Evolutionary conservation across 2,113 vertebrate species (phyloP).

Genomic region (Leucosticte australis): DNA sequence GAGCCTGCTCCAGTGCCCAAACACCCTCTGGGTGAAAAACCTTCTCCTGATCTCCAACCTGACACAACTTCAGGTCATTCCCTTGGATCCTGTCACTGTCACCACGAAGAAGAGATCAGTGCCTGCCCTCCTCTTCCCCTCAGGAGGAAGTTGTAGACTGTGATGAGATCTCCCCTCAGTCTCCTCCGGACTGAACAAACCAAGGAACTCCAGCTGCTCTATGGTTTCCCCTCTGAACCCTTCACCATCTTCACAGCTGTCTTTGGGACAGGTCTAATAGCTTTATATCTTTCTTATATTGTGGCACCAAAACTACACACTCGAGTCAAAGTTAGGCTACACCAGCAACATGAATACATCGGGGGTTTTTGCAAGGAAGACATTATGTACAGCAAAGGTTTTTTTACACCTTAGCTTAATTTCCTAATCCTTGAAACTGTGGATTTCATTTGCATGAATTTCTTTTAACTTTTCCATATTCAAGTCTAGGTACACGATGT

Average conservation of each 20-base stretch:
- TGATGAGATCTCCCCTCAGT: neutral
- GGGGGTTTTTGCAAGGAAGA: neutral
- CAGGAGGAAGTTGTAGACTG: neutral
- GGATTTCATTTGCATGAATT: neutral
- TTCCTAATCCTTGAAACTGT: neutral
- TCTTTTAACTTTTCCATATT: neutral
- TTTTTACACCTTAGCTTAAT: neutral
- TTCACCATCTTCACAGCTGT: neutral
- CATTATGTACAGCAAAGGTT: neutral
- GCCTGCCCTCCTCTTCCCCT: neutral
- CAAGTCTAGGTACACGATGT: neutral
- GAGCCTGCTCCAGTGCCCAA: neutral
- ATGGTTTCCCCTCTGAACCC: neutral
- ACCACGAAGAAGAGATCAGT: neutral
- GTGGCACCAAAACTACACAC: neutral
- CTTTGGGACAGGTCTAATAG: neutral
- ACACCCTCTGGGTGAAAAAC: rapidly evolving
- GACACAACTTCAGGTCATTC: neutral
- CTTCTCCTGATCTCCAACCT: neutral
- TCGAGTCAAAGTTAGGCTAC: neutral
- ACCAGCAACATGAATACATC: neutral
- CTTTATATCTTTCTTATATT: neutral
- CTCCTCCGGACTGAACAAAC: neutral
- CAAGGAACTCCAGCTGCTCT: neutral
- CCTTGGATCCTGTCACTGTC: neutral